These are phyloP conservation scores for Cirrhinus mrigala DNA, from an alignment of 2,797 vertebrate genomes.

Conservation along the genomic window DNA sequence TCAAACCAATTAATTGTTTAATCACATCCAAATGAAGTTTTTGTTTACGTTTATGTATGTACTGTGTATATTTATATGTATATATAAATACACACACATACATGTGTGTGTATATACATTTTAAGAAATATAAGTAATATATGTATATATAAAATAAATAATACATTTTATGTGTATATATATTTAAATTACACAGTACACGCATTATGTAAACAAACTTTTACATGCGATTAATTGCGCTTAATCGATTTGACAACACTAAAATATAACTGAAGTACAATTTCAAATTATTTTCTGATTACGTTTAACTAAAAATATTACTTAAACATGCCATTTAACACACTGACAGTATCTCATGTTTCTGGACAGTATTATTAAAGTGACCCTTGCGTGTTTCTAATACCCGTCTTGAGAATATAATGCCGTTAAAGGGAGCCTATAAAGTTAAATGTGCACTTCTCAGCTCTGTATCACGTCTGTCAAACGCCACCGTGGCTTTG, in stretches of 20 bases:
- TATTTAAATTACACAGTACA: not conserved
- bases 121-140: too few relatives aligned
- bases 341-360: constrained; percentile 34
- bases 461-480: not conserved
- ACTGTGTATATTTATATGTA: not conserved
- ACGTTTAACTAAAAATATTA: not conserved
- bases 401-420: not conserved
- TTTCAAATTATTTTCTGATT: not conserved
- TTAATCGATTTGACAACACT: not conserved
- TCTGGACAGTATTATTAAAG: constrained; percentile 51
- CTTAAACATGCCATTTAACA: constrained; percentile 30
- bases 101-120: too few relatives aligned
- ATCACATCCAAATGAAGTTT: not conserved
- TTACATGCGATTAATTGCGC: not conserved
- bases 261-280: not conserved
- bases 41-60: not conserved
- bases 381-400: constrained; percentile 17
- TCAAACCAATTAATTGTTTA: not conserved
- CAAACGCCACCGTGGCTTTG: constrained; percentile 21
- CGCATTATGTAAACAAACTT: not conserved
- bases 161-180: too few relatives aligned
- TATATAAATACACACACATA: not conserved
- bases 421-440: constrained; percentile 32
- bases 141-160: too few relatives aligned
- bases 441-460: constrained; percentile 9